Evolutionary conservation across 1,140 invertebrate species (phyloP).

Genomic region (Telenomus remus): DNA sequence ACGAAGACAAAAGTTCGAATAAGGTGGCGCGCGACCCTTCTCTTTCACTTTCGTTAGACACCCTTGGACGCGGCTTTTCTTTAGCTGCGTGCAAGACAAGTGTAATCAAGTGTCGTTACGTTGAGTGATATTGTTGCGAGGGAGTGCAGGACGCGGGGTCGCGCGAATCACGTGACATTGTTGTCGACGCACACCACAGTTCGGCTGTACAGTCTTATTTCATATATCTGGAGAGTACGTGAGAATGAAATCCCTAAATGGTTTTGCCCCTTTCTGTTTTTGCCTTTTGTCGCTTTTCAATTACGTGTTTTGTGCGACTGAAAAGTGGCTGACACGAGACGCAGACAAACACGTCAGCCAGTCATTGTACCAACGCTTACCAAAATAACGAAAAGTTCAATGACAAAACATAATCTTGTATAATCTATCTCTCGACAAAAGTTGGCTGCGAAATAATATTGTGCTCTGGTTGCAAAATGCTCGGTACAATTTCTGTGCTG

Average conservation of each 20-base stretch:
- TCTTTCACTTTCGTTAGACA: conserved; percentile 48
- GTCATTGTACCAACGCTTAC: conserved; percentile 1
- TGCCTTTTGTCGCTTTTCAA: conserved; percentile 37
- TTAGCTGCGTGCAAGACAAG: conserved; percentile 36
- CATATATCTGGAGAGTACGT: conserved; percentile 21
- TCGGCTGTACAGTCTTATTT: conserved; percentile 33
- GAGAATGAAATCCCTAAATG: conserved; percentile 39
- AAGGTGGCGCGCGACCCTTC: conserved; percentile 27
- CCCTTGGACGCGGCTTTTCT: conserved; percentile 45
- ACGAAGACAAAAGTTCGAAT: conserved; percentile 61
- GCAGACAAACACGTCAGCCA: conserved; percentile 11
- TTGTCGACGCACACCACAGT: conserved; percentile 8
- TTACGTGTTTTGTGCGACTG: conserved; percentile 29
- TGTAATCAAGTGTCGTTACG: conserved; percentile 53
- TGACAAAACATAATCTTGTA: too few relatives aligned
- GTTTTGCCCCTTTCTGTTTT: conserved; percentile 24
- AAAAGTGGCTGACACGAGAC: conserved; percentile 19
- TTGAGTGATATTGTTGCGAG: conserved; percentile 54
- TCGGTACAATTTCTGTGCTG: too few relatives aligned
- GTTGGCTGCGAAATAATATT: too few relatives aligned
- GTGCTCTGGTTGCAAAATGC: too few relatives aligned
- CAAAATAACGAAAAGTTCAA: too few relatives aligned
- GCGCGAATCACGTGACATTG: conserved; percentile 14
- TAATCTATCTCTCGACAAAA: too few relatives aligned
- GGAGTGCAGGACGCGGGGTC: conserved; percentile 38